Percentiles rank a stretch among this genome's conserved stretches.
Evolutionary conservation across 2,888 invertebrate genomes (phyloP).

Genomic region (Diachrysia chrysitis): DNA sequence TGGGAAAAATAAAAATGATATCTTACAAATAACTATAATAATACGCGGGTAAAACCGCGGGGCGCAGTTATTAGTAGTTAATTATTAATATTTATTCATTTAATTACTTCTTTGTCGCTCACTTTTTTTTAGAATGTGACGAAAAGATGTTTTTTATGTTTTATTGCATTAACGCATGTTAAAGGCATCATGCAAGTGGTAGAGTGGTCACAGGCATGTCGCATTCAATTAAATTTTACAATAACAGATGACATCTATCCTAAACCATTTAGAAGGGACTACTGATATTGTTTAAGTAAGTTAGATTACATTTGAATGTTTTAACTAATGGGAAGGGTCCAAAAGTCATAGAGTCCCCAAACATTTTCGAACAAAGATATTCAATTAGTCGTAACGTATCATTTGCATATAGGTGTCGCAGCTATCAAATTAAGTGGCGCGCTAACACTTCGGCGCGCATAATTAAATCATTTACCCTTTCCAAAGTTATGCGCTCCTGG

Average conservation of each 20-base stretch:
- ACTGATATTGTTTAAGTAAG: conserved; percentile 26
- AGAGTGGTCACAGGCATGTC: background rate
- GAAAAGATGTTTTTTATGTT: too few species aligned
- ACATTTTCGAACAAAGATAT: conserved; percentile 81
- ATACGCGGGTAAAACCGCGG: too few species aligned
- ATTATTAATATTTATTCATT: too few species aligned
- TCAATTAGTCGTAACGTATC: conserved; percentile 85
- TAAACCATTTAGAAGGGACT: background rate
- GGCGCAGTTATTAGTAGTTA: too few species aligned
- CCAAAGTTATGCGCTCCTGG: conserved; percentile 68
- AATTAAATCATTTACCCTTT: conserved; percentile 84
- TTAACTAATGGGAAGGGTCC: conserved; percentile 62
- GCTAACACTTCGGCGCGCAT: conserved; percentile 79
- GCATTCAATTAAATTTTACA: background rate
- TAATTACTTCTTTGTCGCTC: too few species aligned
- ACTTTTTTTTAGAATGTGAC: too few species aligned
- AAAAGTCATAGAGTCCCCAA: conserved; percentile 75
- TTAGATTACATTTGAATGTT: conserved; percentile 60
- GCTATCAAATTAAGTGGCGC: conserved; percentile 85
- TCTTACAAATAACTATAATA: too few species aligned
- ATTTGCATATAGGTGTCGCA: conserved; percentile 88
- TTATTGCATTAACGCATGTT: background rate
- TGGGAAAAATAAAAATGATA: too few species aligned
- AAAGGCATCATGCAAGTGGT: background rate
- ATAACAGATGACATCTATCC: background rate